A percentile compares a stretch with the other conserved stretches of the same genome.
These are phyloP conservation scores for Gephyroberyx darwinii DNA, from an alignment of 2,797 vertebrate species.

Conservation along the genomic window DNA sequence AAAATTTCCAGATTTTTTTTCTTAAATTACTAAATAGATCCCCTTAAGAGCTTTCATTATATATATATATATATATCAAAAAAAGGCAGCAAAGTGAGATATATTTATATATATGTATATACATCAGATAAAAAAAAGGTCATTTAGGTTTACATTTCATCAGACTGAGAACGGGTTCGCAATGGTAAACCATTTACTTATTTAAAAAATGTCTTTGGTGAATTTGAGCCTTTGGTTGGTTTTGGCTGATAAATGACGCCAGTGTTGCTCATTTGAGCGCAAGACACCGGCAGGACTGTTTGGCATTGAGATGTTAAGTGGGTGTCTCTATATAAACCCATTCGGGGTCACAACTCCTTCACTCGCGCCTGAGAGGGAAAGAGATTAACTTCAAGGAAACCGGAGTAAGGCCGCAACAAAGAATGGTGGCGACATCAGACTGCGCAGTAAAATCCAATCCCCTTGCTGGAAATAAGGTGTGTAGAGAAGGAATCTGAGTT, in stretches of 20 bases:
- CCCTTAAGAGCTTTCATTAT: too few relatives aligned
- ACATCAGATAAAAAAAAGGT: too few relatives aligned
- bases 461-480: constrained; percentile 75
- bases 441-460: constrained; percentile 65
- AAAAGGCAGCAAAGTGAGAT: too few relatives aligned
- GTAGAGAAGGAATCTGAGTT: neutral
- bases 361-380: constrained; percentile 39
- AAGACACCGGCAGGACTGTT: constrained; percentile 59
- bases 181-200: too few relatives aligned
- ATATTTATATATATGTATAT: too few relatives aligned
- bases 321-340: constrained; percentile 83
- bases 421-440: constrained; percentile 78
- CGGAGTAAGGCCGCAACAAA: constrained; percentile 38
- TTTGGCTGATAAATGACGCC: constrained; percentile 46
- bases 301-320: constrained; percentile 89
- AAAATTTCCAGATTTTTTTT: too few relatives aligned
- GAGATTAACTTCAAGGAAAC: constrained; percentile 43
- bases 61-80: too few relatives aligned
- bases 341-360: constrained; percentile 41
- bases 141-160: too few relatives aligned
- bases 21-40: too few relatives aligned
- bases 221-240: constrained; percentile 13
- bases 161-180: too few relatives aligned
- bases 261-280: constrained; percentile 62
- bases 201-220: neutral